These are phyloP conservation scores for Dasyornis broadbenti DNA, from an alignment of 2,113 vertebrate species.

Conservation along the genomic window DNA sequence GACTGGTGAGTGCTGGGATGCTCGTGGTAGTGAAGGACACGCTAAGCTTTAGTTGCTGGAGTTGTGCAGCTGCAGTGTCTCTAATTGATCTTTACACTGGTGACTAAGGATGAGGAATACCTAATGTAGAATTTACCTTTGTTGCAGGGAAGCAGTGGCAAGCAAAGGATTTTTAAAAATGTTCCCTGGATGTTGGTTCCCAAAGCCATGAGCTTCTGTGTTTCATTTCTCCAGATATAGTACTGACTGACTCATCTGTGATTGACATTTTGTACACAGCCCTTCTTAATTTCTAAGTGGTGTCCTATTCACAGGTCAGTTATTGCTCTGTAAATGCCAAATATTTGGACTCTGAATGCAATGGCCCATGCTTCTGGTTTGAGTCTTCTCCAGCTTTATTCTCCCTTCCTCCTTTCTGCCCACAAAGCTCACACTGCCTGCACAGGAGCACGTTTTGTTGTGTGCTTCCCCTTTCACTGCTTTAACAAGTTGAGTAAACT, in stretches of 20 bases:
- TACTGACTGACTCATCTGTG: background rate
- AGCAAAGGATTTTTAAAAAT: background rate
- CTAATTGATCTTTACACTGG: background rate
- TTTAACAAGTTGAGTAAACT: background rate
- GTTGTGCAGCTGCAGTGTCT: background rate
- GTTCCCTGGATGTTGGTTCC: background rate
- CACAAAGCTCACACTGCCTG: background rate
- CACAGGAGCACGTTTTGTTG: background rate
- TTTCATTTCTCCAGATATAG: background rate
- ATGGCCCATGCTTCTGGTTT: background rate
- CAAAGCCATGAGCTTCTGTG: background rate
- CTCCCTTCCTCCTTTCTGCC: background rate
- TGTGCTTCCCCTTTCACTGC: background rate
- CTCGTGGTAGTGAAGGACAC: accelerated
- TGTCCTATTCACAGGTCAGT: background rate
- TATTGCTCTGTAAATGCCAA: background rate
- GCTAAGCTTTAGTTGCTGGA: background rate
- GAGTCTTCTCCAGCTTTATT: background rate
- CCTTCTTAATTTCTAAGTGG: background rate
- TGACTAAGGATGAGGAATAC: background rate
- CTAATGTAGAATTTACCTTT: background rate
- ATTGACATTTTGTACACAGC: background rate
- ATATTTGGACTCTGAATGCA: background rate
- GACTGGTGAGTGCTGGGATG: background rate
- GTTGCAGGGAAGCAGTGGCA: background rate